Conservation (phyloP, 2,888 invertebrate genomes). For the Pollenia amentaria region DNA sequence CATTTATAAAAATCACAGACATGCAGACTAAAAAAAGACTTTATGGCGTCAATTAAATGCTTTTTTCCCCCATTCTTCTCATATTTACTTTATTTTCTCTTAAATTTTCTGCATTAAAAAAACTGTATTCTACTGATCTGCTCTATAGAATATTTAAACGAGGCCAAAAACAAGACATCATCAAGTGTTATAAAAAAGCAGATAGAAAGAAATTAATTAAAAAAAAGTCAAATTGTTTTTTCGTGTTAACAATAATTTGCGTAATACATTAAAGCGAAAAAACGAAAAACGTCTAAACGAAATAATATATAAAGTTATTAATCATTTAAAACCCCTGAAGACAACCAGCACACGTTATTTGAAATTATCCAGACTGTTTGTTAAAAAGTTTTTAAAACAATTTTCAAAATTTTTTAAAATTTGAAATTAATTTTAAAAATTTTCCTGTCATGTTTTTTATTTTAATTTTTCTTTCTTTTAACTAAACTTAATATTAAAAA, state of each 20-base stretch:
- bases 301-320: slow-evolving; percentile 49
- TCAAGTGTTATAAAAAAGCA: slow-evolving; percentile 45
- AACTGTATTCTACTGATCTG: slow-evolving; percentile 13
- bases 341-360: slow-evolving; percentile 59
- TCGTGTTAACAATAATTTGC: slow-evolving; percentile 40
- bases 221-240: slow-evolving; percentile 26
- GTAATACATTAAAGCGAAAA: slow-evolving; percentile 18
- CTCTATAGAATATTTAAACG: slow-evolving; percentile 50
- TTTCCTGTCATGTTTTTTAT: slow-evolving; percentile 65
- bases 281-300: background rate
- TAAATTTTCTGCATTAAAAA: slow-evolving; percentile 32
- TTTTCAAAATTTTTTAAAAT: no score
- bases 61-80: slow-evolving; percentile 21
- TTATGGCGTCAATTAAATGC: slow-evolving; percentile 80
- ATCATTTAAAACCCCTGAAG: slow-evolving; percentile 49
- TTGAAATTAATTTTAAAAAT: slow-evolving; percentile 18
- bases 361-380: slow-evolving; percentile 7
- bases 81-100: slow-evolving; percentile 45
- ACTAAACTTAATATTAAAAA: slow-evolving; percentile 23
- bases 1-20: slow-evolving; percentile 61
- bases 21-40: slow-evolving; percentile 75
- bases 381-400: background rate
- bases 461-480: slow-evolving; percentile 32
- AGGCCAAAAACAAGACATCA: slow-evolving; percentile 69
- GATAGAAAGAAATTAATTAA: slow-evolving; percentile 37